Evolutionary conservation across 2,888 invertebrate genomes (phyloP).

Genomic region (Eristalis tenax): DNA sequence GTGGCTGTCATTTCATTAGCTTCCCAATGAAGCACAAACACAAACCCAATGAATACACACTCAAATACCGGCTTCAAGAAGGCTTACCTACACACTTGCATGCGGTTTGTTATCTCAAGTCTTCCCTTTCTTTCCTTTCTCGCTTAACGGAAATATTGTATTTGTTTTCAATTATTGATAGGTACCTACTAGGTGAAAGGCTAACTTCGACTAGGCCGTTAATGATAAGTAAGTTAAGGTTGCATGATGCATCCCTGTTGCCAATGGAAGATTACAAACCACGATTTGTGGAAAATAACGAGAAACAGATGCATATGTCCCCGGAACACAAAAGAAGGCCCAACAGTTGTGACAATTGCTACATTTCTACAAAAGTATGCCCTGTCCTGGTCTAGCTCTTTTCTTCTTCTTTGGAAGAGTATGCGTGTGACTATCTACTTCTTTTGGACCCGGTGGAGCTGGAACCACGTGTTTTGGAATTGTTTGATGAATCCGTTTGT

Average conservation of each 20-base stretch:
- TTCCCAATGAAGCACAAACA: slow-evolving; percentile 14
- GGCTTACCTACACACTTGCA: not conserved
- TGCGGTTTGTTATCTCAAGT: slow-evolving; percentile 34
- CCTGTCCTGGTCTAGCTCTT: slow-evolving; percentile 47
- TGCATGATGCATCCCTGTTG: slow-evolving; percentile 28
- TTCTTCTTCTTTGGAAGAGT: not conserved
- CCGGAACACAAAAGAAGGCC: not conserved
- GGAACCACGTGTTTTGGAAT: slow-evolving; percentile 47
- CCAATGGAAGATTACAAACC: slow-evolving; percentile 25
- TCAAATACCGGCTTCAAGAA: not conserved
- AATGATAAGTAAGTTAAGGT: slow-evolving; percentile 10
- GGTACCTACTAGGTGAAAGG: slow-evolving; percentile 43
- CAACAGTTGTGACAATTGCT: not conserved
- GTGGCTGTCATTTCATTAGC: slow-evolving; percentile 51
- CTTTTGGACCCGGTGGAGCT: slow-evolving; percentile 7
- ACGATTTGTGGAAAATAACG: slow-evolving; percentile 26
- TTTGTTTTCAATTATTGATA: slow-evolving; percentile 30
- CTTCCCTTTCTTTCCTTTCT: slow-evolving; percentile 30
- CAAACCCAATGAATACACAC: not conserved
- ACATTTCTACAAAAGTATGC: not conserved
- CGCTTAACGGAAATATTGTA: not conserved
- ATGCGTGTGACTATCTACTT: not conserved
- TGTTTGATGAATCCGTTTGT: not conserved
- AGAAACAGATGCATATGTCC: slow-evolving; percentile 14
- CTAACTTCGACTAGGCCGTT: slow-evolving; percentile 17